phyloP scores from a whole-genome alignment of 2,888 invertebrate species.

The Leptinotarsa haldemani region DNA sequence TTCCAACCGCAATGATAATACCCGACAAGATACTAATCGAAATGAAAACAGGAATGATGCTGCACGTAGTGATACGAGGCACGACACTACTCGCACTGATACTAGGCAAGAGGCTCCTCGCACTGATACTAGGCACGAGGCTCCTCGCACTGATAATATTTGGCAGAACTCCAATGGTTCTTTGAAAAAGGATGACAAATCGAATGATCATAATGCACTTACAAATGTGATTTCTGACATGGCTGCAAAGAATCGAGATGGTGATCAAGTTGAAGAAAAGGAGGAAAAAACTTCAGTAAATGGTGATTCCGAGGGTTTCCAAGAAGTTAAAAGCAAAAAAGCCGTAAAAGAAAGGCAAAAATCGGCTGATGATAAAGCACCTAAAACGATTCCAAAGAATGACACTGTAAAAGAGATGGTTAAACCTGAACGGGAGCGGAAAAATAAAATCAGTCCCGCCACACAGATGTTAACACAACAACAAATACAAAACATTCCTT shows the following conservation, averaged over 20 bases:
- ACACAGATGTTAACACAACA: slow-evolving; percentile 58
- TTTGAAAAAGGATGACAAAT: slow-evolving; percentile 61
- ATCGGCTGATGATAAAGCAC: slow-evolving; percentile 59
- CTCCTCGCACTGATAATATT: slow-evolving; percentile 28
- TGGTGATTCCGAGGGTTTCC: slow-evolving; percentile 79
- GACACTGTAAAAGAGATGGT: slow-evolving; percentile 45
- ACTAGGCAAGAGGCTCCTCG: slow-evolving; percentile 21
- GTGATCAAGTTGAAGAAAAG: slow-evolving; percentile 55
- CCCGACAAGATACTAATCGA: slow-evolving; percentile 12
- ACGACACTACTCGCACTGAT: not conserved
- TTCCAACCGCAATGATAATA: slow-evolving; percentile 27
- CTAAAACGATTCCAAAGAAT: slow-evolving; percentile 49
- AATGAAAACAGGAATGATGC: slow-evolving; percentile 1
- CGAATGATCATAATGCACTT: slow-evolving; percentile 65
- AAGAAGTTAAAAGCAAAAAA: slow-evolving; percentile 87
- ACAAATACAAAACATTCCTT: slow-evolving; percentile 67
- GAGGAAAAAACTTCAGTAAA: slow-evolving; percentile 63
- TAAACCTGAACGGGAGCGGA: slow-evolving; percentile 33
- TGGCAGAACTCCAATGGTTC: slow-evolving; percentile 62
- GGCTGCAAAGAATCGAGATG: slow-evolving; percentile 61
- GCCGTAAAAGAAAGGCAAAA: slow-evolving; percentile 73
- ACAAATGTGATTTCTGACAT: slow-evolving; percentile 66
- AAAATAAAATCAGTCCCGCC: slow-evolving; percentile 35
- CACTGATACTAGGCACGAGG: slow-evolving; percentile 9
- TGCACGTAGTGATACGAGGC: not conserved